A percentile compares a stretch with the other conserved stretches of the same genome.
These are phyloP conservation scores for Sapajus apella DNA, from an alignment of 2,113 vertebrate genomes.

Conservation along the genomic window DNA sequence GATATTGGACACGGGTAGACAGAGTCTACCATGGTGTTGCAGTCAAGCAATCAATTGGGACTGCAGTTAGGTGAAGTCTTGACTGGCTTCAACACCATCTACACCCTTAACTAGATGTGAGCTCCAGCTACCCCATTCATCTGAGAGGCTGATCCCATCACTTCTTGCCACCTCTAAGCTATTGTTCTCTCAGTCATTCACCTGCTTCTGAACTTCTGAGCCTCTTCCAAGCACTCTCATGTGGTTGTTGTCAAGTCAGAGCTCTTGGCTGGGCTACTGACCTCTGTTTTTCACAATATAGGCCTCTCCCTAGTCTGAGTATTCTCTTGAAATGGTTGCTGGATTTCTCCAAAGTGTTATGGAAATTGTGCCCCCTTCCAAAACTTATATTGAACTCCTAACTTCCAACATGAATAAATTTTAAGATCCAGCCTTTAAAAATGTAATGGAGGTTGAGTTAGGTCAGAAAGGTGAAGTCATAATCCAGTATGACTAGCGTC, in stretches of 20 bases:
- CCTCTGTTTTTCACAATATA: not conserved
- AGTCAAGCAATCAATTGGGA: not conserved
- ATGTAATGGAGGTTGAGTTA: not conserved
- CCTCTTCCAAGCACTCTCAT: not conserved
- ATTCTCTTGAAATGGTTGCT: not conserved
- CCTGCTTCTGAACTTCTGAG: not conserved
- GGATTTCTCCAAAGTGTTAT: not conserved
- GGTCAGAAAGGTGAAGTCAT: rapidly evolving
- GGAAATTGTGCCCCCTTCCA: too few species aligned
- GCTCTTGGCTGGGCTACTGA: not conserved
- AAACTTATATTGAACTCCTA: not conserved
- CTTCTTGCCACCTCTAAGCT: not conserved
- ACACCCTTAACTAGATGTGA: not conserved
- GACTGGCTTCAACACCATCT: not conserved
- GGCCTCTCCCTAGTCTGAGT: not conserved
- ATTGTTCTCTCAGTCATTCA: not conserved
- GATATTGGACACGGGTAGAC: not conserved
- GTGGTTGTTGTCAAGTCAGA: not conserved
- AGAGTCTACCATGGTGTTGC: not conserved
- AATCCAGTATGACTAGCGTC: not conserved
- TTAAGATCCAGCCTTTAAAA: not conserved
- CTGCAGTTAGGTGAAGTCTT: not conserved
- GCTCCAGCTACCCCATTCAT: rapidly evolving
- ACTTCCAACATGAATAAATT: not conserved
- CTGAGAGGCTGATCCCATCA: not conserved